Evolutionary conservation across 1,140 invertebrate species (phyloP).

Genomic region (Caenorhabditis remanei): DNA sequence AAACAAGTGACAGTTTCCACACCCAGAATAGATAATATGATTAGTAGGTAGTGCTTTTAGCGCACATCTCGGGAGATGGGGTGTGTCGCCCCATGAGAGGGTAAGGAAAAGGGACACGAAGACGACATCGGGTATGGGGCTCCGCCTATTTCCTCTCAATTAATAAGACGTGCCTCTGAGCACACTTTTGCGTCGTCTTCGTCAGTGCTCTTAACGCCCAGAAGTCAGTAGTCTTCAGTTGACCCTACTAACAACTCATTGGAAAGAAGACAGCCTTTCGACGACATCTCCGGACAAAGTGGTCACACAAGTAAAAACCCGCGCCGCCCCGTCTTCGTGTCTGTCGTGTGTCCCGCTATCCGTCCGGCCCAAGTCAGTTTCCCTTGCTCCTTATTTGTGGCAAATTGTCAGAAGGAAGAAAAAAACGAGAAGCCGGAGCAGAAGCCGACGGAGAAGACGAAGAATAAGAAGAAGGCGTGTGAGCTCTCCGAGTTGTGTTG

Average conservation of each 20-base stretch:
- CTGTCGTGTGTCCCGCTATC: constrained; percentile 44
- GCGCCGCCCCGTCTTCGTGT: constrained; percentile 30
- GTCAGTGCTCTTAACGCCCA: constrained; percentile 40
- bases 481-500: constrained; percentile 45
- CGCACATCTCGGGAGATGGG: constrained; percentile 30
- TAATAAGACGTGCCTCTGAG: constrained; percentile 53
- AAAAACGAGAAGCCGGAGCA: constrained; percentile 34
- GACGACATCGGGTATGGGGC: neutral
- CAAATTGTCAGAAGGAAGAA: constrained; percentile 42
- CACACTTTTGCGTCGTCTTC: constrained; percentile 47
- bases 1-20: neutral
- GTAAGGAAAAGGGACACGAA: neutral
- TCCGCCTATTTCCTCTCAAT: constrained; percentile 51
- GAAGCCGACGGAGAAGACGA: constrained; percentile 51
- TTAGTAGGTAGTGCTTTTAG: constrained; percentile 54
- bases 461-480: constrained; percentile 44
- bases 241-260: constrained; percentile 51
- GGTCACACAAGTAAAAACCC: constrained; percentile 51
- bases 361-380: constrained; percentile 37
- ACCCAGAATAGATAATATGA: constrained; percentile 50
- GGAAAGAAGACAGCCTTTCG: constrained; percentile 24
- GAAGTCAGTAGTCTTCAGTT: constrained; percentile 40
- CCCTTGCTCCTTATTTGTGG: constrained; percentile 42
- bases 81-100: constrained; percentile 30
- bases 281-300: constrained; percentile 25